A percentile compares a stretch with the other conserved stretches of the same genome.
Evolutionary conservation across 1,140 invertebrate genomes (phyloP).

Genomic region (Hylaeus anthracinus): DNA sequence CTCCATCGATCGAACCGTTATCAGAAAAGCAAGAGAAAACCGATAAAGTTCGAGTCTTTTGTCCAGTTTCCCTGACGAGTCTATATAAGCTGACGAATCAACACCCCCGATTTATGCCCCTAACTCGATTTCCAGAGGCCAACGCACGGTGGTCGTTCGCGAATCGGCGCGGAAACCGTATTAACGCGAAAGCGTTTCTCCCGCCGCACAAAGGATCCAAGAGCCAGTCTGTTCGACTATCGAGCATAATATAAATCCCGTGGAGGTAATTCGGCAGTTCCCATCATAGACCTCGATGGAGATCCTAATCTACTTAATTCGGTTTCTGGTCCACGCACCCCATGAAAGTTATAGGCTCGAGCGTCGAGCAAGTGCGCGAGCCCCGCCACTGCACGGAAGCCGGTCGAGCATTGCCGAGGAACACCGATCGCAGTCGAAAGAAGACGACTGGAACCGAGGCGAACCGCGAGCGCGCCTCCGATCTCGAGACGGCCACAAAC

Average conservation of each 20-base stretch:
- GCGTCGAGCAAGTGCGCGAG: slow-evolving; percentile 9
- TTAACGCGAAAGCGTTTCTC: slow-evolving; percentile 4
- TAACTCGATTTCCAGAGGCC: not conserved
- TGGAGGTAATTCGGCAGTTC: slow-evolving; percentile 15
- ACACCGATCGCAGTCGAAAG: not conserved
- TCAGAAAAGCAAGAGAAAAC: too few relatives aligned
- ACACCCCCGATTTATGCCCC: not conserved
- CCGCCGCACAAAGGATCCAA: not conserved
- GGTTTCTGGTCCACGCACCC: slow-evolving; percentile 30
- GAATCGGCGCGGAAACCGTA: slow-evolving; percentile 36
- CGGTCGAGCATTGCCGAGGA: not conserved
- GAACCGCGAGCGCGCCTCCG: slow-evolving; percentile 15
- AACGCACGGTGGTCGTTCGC: not conserved
- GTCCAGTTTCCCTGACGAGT: not conserved
- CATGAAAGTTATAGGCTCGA: slow-evolving; percentile 16
- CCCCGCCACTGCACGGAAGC: not conserved
- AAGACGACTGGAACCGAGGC: not conserved
- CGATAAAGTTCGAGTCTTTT: too few relatives aligned
- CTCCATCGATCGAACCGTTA: too few relatives aligned
- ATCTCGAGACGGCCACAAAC: slow-evolving; percentile 18
- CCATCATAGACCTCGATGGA: not conserved
- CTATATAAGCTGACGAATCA: not conserved
- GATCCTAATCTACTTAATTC: slow-evolving; percentile 45
- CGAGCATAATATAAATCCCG: slow-evolving; percentile 2
- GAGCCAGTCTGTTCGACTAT: not conserved